Evolutionary conservation across 2,113 vertebrate genomes (phyloP).

Genomic region (Lagopus muta): DNA sequence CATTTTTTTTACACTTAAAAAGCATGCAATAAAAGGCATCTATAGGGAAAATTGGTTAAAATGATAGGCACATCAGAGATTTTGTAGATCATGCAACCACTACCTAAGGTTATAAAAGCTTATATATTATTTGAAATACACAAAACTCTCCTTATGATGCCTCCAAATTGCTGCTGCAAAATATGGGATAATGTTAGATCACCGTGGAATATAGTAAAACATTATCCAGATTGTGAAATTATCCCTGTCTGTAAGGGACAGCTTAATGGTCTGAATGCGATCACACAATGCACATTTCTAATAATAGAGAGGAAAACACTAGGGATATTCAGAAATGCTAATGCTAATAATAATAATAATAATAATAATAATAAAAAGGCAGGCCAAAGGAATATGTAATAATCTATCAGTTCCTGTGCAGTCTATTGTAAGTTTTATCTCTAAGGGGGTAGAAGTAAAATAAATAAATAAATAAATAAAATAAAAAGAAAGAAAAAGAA

Average conservation of each 20-base stretch:
- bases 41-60: conserved; percentile 52
- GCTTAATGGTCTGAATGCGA: conserved; percentile 12
- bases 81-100: conserved; percentile 29
- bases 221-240: conserved; percentile 1
- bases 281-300: neutral
- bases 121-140: conserved; percentile 43
- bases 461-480: too few relatives aligned
- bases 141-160: conserved; percentile 45
- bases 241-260: neutral
- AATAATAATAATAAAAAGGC: neutral
- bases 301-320: neutral
- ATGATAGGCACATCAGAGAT: conserved; percentile 63
- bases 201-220: neutral
- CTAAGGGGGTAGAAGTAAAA: conserved; percentile 50
- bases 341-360: neutral
- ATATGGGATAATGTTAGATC: conserved; percentile 17
- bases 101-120: conserved; percentile 43
- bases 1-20: conserved; percentile 24
- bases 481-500: conserved; percentile 33
- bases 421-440: conserved; percentile 71
- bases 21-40: conserved; percentile 3
- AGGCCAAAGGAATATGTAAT: neutral
- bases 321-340: neutral
- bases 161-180: conserved; percentile 48
- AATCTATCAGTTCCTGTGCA: conserved; percentile 50